Conservation (phyloP, 2,797 vertebrate genomes). For the Myripristis jacobus region DNA sequence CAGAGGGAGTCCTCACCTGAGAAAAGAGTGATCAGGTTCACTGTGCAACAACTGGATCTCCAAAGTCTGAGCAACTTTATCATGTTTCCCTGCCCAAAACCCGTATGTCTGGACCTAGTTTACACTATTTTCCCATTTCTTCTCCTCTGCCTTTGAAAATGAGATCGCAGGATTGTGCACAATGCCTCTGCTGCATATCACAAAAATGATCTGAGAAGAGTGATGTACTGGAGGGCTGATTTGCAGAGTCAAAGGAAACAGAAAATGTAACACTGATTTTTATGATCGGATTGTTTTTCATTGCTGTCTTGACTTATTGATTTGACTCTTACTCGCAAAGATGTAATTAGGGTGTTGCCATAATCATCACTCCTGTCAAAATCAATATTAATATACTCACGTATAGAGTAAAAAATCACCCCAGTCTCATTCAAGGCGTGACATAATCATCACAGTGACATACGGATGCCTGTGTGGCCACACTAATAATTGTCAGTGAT, state of each 20-base stretch:
- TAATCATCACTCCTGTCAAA: background rate
- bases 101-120: background rate
- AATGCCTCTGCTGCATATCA: background rate
- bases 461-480: slow-evolving; percentile 80
- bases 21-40: slow-evolving; percentile 41
- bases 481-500: slow-evolving; percentile 72
- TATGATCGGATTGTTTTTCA: too few species aligned
- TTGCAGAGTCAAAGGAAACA: background rate
- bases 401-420: background rate
- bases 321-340: too few species aligned
- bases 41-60: slow-evolving; percentile 60
- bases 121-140: background rate
- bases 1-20: slow-evolving; percentile 81
- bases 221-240: background rate
- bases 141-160: background rate
- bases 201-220: background rate
- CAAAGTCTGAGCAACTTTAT: slow-evolving; percentile 40
- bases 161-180: background rate
- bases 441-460: slow-evolving; percentile 69
- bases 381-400: too few species aligned
- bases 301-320: too few species aligned
- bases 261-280: background rate
- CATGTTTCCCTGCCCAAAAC: slow-evolving; percentile 13
- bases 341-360: slow-evolving; percentile 1
- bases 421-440: slow-evolving; percentile 4